Conservation (phyloP, 2,113 vertebrate species). For the Elephas maximus region DNA sequence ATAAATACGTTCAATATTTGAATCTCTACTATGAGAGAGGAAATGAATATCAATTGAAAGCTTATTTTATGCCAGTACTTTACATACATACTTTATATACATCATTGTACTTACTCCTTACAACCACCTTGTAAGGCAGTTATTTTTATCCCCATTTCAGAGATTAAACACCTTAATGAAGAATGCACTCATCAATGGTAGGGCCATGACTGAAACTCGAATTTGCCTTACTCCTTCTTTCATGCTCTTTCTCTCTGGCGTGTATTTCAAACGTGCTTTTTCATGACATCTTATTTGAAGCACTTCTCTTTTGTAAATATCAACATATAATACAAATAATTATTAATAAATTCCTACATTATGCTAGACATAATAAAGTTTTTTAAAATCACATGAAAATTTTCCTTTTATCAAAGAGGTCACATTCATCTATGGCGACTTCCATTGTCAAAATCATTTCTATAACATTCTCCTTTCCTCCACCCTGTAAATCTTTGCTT, state of each 20-base stretch:
- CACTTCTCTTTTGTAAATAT: background rate
- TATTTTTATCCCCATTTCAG: constrained; percentile 28
- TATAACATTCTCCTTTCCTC: background rate
- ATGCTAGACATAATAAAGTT: background rate
- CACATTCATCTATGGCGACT: background rate
- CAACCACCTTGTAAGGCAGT: background rate
- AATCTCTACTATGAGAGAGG: constrained; percentile 33
- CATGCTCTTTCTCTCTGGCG: background rate
- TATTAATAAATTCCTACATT: background rate
- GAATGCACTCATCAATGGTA: background rate
- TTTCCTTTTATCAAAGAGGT: background rate
- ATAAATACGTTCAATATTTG: constrained; percentile 55
- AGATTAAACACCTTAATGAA: background rate
- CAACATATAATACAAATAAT: background rate
- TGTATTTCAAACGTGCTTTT: background rate
- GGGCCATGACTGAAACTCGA: background rate
- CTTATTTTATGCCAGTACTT: constrained; percentile 8
- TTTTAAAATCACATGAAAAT: background rate
- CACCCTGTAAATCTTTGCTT: background rate
- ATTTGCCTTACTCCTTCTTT: background rate
- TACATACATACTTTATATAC: constrained; percentile 1
- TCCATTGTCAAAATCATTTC: background rate
- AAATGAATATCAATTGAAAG: constrained; percentile 50
- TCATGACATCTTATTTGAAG: background rate
- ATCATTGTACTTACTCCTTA: background rate